Base-by-base conservation (phyloP, 1,140 invertebrate genomes). In the Neodiprion virginianus region DNA sequence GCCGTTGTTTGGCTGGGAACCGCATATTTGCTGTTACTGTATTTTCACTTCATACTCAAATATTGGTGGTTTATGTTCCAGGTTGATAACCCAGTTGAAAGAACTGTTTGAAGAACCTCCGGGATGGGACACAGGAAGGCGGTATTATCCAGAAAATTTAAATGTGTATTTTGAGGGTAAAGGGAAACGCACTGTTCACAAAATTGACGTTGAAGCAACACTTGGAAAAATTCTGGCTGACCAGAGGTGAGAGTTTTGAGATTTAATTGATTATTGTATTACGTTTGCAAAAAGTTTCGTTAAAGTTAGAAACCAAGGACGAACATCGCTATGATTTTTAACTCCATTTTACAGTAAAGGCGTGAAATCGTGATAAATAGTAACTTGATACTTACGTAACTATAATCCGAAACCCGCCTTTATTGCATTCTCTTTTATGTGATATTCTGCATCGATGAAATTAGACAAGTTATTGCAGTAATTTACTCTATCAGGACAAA, bases 121-220 rank as follows among this genome's bases (percentile, higher is more conserved):
- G 28, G 89, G 91, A 7, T 97, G 96, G 95, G 97, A 98, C 86
- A 81, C 77, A 70, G 87, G 93, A 1, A 87, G 89, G 67, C 92
- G 92, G 79, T 98, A 98, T 84, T 91, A 82, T 67, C 77, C 89
- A 9, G 87, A 91, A 8, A 92, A 88, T 68, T 82, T 98, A 50
- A 91, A 93, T 87, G 89, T 97, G 17, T 97, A 95, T 85, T 97
- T 93, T 87, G 95, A 97, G 88, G 92, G 95, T 79, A 87, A 87
- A 76, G 89, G 93, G 73, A 93, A 91, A 82, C 88, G 86, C 73
- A 90, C 90, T 79, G 86, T 96, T 4, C 90, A 93, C 82, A 88
- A 91, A 79, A 88, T 96, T 14, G 85, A 93, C 76, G 82, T 89
- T 0, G 86, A 86, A 11, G 88, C 89, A 74, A 92, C 92, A 1